Evolutionary conservation across 2,888 invertebrate genomes (phyloP), one percentile per base, ranked within the genome.

Genomic region (Cyclophora albipunctata): DNA sequence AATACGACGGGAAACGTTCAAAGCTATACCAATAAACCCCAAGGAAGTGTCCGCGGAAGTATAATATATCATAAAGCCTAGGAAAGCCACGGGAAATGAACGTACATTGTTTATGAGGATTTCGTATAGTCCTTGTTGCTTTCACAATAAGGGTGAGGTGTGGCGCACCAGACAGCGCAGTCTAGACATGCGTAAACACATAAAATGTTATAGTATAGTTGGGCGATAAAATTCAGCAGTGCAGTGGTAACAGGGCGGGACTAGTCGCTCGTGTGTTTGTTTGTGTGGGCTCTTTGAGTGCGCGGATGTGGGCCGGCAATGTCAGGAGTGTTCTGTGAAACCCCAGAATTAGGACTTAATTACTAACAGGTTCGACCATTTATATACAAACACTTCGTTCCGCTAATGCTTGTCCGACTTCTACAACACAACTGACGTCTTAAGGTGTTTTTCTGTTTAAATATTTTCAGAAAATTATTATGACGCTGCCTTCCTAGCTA

Each of bases 101-200:
- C 53, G 34, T 47, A 43, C 43, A 43, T 43, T 43, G 43, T 43
- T 43, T 43, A 43, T 33, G 34, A 43, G 20, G 43, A 20, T 5
- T 33, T 43, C 7, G 33, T 33, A 43, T 34, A 43, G 43, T 5
- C 58, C 34, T 45, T 58, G 50, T 48, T 6, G 0, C 46, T 4
- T 33, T 40, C 4, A 34, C 2, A 4, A 45, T 52, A 60, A 48
- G 51, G 58, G 46, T 51, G 43, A 56, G 35, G 40, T 51, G 20
- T 33, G 5, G 7, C 42, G 35, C 7, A 5, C 7, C 53, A 54
- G 55, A 51, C 53, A 50, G 49, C 51, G 50, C 52, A 48, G 77
- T 77, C 77, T 77, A 77, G 77, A 77, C 77, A 57, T 70, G 76
- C 77, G 77, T 75, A 67, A 66, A 64, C 63, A 64, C 63, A 69